Evolutionary conservation across 1,140 invertebrate species (phyloP), one percentile per base, ranked within the genome.

Genomic region (Acarapis woodi): DNA sequence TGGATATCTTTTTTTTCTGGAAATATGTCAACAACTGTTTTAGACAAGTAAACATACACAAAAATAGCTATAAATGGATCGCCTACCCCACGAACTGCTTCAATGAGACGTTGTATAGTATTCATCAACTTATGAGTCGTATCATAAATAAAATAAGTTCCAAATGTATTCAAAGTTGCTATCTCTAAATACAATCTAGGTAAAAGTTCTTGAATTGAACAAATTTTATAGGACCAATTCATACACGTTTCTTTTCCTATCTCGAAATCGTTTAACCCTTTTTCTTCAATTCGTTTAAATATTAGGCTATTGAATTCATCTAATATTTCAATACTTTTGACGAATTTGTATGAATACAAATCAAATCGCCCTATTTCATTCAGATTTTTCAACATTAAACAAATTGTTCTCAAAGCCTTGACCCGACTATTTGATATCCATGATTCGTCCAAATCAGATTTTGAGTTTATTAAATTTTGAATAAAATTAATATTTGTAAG

Each of bases 141-240:
- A 31, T 33, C 43, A 42, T 28, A 64, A 34, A 85, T 59, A 57
- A 87, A 90, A n/a, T n/a, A n/a, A n/a, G n/a, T n/a, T 42, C 65
- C 68, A 47, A 87, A 88, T 36, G 79, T 87, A 51, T 76, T 80
- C 16, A 96, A 58, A 41, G 94, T 69, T 6, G 83, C 72, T 59
- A 82, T 72, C 65, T 94, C 85, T 42, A 93, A 70, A 55, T 87
- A 93, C 6, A 96, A 60, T 34, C 49, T 61, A n/a, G 87, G 85
- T 16, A 96, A 63, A 10, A 96, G 54, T 60, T 96, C 88, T 49
- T 85, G 63, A 44, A 96, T 93, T 1, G 85, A 93, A 1, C 85
- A 79, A 52, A 94, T 87, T 64, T 96, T 96, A 56, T 80, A 93
- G 58, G 94, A 87, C 88, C 88, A 96, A 63, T 96, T 96, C 41